Percentiles rank a stretch among this genome's conserved stretches.
phyloP scores from a whole-genome alignment of 2,113 vertebrate species.

The Girardinichthys multiradiatus region DNA sequence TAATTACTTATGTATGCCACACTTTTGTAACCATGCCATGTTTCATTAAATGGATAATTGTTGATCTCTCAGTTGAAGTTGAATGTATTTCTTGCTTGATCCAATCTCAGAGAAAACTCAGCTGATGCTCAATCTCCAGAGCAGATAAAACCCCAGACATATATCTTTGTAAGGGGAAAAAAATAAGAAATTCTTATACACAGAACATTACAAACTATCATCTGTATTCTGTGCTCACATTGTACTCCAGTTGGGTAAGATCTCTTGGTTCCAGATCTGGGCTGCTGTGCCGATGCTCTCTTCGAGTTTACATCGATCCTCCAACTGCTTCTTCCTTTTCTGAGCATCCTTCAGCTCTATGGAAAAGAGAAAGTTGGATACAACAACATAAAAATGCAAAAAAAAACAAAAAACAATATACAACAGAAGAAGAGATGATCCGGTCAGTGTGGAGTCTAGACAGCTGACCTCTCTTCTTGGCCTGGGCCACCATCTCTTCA shows the following conservation, averaged over 20 bases:
- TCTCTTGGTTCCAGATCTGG: conserved; percentile 91
- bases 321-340: conserved; percentile 88
- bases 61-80: no score
- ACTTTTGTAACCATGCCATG: not conserved
- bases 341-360: conserved; percentile 91
- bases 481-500: conserved; percentile 96
- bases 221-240: conserved; percentile 79
- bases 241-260: conserved; percentile 91
- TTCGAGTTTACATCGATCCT: conserved; percentile 90
- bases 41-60: not conserved
- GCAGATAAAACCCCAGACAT: no score
- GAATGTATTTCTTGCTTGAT: no score
- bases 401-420: not conserved
- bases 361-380: not conserved
- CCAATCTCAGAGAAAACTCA: no score
- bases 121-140: no score
- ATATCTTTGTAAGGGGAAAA: no score
- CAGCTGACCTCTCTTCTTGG: conserved; percentile 89
- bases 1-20: no score
- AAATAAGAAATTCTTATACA: not conserved
- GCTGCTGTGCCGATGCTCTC: conserved; percentile 90
- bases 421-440: not conserved
- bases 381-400: not conserved
- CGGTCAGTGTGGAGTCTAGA: not conserved
- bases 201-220: not conserved